Base-by-base conservation (phyloP, 2,113 vertebrate species). In the Perognathus longimembris region DNA sequence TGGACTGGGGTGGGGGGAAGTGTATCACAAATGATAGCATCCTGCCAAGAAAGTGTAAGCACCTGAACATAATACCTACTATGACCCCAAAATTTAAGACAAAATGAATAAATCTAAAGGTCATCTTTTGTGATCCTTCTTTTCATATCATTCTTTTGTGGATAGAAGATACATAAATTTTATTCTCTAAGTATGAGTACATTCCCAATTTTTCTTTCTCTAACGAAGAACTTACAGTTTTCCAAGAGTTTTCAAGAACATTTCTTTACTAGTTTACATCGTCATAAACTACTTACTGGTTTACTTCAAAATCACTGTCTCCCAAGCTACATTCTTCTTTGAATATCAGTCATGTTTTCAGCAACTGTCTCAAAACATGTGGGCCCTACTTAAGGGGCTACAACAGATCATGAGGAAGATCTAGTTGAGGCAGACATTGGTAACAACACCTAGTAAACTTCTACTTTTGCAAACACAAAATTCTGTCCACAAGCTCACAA, bases 241-340 rank as follows among this genome's bases (percentile, higher is more conserved):
- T 66, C 40, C 63, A 81, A 61, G 73, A n/a, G 24, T 86, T 89
- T 94, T 89, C 90, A 84, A 92, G 80, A n/a, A 54, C 42, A 89
- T 54, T 71, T 28, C 9, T 45, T 45, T 45, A 45, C 45, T 45
- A 45, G 45, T 45, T 12, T 45, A 45, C 45, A 45, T 71, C 15
- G 93, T 45, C 28, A 54, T n/a, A 91, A 61, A 64, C 67, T 3
- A 69, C 12, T 45, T 45, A 11, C 1, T 88, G 10, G 22, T 84
- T 82, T 86, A 83, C 36, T 22, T 34, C 45, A 12, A 80, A 91
- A 71, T 87, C 38, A 80, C 24, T 84, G 50, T 88, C 50, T 85
- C 45, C 26, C 11, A 24, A 67, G 17, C 40, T 11, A 73, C 4
- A 63, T 0, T 83, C 30, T 86, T 92, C 30, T 20, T 24, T 36